These are phyloP conservation scores for Isaurus tuberculatus DNA, from an alignment of 92 coral and sea anemone species.

Conservation along the genomic window DNA sequence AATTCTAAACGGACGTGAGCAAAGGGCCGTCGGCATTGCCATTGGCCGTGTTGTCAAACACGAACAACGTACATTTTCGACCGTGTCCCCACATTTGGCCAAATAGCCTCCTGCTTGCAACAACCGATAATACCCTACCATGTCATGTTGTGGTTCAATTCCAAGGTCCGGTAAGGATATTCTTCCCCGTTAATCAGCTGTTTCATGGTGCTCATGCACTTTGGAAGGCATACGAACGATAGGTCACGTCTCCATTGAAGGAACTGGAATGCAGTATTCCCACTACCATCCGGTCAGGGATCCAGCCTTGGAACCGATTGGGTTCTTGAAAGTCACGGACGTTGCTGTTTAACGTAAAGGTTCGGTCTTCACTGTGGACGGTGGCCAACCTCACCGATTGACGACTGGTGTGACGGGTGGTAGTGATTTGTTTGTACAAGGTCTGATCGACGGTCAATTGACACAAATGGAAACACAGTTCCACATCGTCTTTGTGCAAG, in stretches of 20 bases:
- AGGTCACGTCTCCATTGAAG: background rate
- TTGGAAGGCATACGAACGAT: slow-evolving; percentile 5
- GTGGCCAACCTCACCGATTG: background rate
- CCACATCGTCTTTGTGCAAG: background rate
- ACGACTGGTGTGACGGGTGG: background rate
- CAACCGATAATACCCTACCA: slow-evolving; percentile 41
- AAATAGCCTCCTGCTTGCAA: slow-evolving; percentile 36
- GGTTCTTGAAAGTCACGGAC: background rate
- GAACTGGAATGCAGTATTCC: background rate
- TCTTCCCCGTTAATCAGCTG: slow-evolving; percentile 51
- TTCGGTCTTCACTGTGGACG: background rate
- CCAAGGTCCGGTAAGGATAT: slow-evolving; percentile 45
- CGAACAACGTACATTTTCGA: slow-evolving; percentile 34
- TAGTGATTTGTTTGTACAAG: background rate
- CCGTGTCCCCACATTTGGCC: slow-evolving; percentile 40
- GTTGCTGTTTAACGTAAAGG: background rate
- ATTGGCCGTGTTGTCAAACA: slow-evolving; percentile 45
- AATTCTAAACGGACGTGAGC: slow-evolving; percentile 8
- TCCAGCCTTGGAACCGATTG: background rate
- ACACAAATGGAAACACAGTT: background rate
- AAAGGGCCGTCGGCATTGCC: slow-evolving; percentile 21
- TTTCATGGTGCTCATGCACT: slow-evolving; percentile 1
- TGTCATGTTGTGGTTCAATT: slow-evolving; percentile 23
- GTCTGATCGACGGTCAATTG: background rate
- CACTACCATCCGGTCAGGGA: slow-evolving; percentile 22